These are phyloP conservation scores for Nymphalis c-album DNA, from an alignment of 2,888 invertebrate genomes.

Conservation along the genomic window DNA sequence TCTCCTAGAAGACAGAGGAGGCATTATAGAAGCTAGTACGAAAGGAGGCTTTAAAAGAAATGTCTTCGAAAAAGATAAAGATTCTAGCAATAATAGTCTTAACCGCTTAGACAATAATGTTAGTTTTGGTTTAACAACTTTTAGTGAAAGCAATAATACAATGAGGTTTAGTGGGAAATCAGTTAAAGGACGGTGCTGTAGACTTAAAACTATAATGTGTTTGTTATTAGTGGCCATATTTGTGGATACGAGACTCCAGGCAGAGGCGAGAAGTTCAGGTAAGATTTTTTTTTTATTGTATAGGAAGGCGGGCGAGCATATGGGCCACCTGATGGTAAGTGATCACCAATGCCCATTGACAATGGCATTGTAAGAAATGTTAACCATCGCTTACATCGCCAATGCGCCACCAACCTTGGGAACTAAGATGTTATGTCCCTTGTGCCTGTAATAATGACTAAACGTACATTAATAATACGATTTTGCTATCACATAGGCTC, in stretches of 20 bases:
- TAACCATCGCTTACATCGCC: too few species aligned
- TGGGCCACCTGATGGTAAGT: too few species aligned
- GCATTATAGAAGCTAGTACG: constrained; percentile 46
- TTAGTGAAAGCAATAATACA: constrained; percentile 48
- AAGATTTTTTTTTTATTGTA: too few species aligned
- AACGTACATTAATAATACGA: too few species aligned
- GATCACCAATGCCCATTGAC: too few species aligned
- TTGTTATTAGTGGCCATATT: constrained; percentile 65
- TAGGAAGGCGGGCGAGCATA: too few species aligned
- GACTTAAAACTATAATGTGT: constrained; percentile 68
- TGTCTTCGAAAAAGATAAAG: constrained; percentile 47
- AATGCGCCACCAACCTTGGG: too few species aligned
- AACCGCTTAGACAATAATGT: constrained; percentile 57
- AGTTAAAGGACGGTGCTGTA: constrained; percentile 62
- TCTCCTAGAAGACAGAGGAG: constrained; percentile 75
- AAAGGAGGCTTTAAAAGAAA: constrained; percentile 40
- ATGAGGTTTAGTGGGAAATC: constrained; percentile 55
- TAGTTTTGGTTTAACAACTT: constrained; percentile 49
- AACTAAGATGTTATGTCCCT: too few species aligned
- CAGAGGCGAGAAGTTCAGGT: constrained; percentile 75
- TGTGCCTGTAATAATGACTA: too few species aligned
- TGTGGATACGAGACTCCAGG: constrained; percentile 58
- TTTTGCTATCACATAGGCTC: too few species aligned
- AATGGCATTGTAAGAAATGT: too few species aligned
- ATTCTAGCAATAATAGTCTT: constrained; percentile 59